Conservation (phyloP, 2,797 vertebrate species). For the Alectoris magna region DNA sequence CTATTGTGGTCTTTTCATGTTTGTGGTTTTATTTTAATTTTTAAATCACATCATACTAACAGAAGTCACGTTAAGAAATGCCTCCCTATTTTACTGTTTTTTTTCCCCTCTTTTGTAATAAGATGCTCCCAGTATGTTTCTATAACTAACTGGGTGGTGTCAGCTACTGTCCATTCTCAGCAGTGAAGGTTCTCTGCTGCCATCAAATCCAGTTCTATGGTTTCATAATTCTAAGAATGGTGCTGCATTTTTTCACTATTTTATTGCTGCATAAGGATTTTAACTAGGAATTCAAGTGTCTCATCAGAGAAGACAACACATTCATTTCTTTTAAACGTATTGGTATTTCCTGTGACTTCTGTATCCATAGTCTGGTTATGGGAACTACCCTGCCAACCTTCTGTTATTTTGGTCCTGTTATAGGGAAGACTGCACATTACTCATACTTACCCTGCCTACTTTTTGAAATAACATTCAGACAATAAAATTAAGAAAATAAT, state of each 20-base stretch:
- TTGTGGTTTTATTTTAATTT: not conserved
- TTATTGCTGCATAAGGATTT: not conserved
- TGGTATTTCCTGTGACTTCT: not conserved
- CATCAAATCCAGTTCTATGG: not conserved
- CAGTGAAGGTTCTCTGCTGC: not conserved
- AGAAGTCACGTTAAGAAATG: not conserved
- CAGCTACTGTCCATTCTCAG: not conserved
- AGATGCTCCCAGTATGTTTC: not conserved
- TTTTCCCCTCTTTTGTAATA: not conserved
- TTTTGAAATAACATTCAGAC: not conserved
- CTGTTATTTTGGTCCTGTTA: not conserved
- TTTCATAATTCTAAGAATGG: not conserved
- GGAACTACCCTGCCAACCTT: not conserved
- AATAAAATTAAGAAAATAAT: not conserved
- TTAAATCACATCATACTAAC: not conserved
- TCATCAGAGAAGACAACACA: not conserved
- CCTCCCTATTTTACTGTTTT: not conserved
- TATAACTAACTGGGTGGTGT: fast-evolving
- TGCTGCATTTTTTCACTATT: not conserved
- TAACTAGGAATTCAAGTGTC: not conserved
- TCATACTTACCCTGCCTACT: not conserved
- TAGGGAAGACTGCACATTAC: not conserved
- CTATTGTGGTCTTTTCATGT: not conserved
- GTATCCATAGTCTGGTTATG: not conserved
- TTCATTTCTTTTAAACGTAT: not conserved